Conservation (phyloP, 2,113 vertebrate species). For the Cyanoliseus patagonus region DNA sequence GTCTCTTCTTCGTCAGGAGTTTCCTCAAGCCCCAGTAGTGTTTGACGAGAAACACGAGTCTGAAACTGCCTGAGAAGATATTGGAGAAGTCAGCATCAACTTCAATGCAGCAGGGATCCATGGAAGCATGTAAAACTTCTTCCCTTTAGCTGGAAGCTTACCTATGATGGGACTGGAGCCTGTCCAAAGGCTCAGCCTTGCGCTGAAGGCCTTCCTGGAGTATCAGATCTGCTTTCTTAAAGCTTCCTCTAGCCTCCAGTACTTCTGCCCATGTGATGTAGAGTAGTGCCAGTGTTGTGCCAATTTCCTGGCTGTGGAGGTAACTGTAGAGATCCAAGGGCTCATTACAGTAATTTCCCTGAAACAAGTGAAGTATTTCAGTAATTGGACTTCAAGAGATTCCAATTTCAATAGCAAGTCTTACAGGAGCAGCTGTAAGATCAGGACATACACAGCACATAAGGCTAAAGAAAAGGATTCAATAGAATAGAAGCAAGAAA, state of each 20-base stretch:
- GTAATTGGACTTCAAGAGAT: background rate
- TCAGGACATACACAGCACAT: background rate
- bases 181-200: slow-evolving; percentile 86
- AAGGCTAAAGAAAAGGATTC: background rate
- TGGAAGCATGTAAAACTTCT: background rate
- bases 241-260: slow-evolving; percentile 86
- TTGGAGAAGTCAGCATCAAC: background rate
- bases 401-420: background rate
- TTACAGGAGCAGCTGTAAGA: background rate
- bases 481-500: background rate
- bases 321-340: slow-evolving; percentile 92
- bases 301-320: slow-evolving; percentile 88
- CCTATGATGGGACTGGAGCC: slow-evolving; percentile 88
- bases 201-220: slow-evolving; percentile 88
- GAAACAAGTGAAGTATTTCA: background rate
- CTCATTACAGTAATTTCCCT: slow-evolving; percentile 84
- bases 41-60: slow-evolving; percentile 88
- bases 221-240: slow-evolving; percentile 85
- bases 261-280: slow-evolving; percentile 95
- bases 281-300: slow-evolving; percentile 80
- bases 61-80: slow-evolving; percentile 84
- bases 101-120: too few relatives aligned
- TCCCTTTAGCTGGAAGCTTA: slow-evolving; percentile 43
- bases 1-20: slow-evolving; percentile 30
- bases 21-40: slow-evolving; percentile 78